Evolutionary conservation across 2,113 vertebrate genomes (phyloP).

Genomic region (Channa argus): DNA sequence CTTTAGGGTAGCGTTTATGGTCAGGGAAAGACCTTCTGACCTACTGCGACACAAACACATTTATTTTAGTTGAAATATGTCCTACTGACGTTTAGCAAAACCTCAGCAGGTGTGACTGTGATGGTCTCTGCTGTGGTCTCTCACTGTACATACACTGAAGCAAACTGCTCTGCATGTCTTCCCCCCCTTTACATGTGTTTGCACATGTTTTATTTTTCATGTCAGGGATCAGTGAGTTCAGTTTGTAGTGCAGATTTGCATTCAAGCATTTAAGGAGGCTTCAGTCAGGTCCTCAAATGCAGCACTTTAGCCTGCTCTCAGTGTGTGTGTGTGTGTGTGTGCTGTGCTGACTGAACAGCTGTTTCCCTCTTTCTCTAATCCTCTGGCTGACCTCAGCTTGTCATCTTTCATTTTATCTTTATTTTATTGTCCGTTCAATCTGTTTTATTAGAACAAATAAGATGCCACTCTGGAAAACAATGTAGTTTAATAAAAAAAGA

Average conservation of each 20-base stretch:
- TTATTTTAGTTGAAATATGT: no score
- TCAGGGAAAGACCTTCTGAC: no score
- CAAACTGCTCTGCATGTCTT: no score
- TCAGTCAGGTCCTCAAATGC: slow-evolving; percentile 48
- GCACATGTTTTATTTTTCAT: background rate
- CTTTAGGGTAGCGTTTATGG: no score
- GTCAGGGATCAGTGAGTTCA: slow-evolving; percentile 20
- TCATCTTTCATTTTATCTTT: slow-evolving; percentile 48
- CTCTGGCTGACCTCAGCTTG: slow-evolving; percentile 46
- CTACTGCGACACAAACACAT: no score
- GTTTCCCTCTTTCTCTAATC: slow-evolving; percentile 58
- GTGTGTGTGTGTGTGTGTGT: slow-evolving; percentile 3
- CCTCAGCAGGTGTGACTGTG: no score
- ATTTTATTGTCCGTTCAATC: slow-evolving; percentile 54
- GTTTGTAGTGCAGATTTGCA: slow-evolving; percentile 4
- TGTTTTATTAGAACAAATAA: slow-evolving; percentile 38
- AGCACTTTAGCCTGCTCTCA: slow-evolving; percentile 24
- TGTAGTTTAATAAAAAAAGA: slow-evolving; percentile 24
- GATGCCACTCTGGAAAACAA: slow-evolving; percentile 1
- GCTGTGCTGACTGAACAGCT: slow-evolving; percentile 50
- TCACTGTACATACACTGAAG: no score
- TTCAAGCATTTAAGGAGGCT: slow-evolving; percentile 41
- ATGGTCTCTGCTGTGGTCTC: no score
- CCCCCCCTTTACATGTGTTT: background rate
- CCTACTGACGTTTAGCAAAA: no score